A percentile compares a stretch with the other conserved stretches of the same genome.
phyloP scores from a whole-genome alignment of 1,140 invertebrate genomes.

The Saxidomus purpurata region DNA sequence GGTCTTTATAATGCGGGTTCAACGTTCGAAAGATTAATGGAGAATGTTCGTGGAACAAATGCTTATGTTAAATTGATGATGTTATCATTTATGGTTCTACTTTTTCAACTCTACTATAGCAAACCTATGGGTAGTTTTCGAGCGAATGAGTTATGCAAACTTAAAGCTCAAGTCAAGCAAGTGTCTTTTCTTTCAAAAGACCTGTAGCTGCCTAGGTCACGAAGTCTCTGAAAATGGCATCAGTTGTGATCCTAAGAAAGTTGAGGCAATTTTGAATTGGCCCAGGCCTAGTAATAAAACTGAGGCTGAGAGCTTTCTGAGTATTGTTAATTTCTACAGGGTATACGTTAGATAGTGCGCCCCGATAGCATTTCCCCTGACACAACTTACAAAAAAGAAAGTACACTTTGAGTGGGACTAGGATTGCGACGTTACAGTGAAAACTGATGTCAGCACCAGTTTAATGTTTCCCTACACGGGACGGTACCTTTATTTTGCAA shows the following conservation, averaged over 20 bases:
- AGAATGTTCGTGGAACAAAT: background rate
- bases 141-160: background rate
- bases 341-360: no score
- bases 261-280: constrained; percentile 3
- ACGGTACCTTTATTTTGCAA: background rate
- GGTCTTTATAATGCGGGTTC: background rate
- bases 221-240: background rate
- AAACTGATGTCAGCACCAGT: no score
- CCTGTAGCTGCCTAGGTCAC: background rate
- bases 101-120: background rate
- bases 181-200: background rate
- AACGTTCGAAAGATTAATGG: background rate
- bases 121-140: constrained; percentile 3
- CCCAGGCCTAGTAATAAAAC: background rate
- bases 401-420: no score
- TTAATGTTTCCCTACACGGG: no score
- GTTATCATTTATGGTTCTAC: background rate
- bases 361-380: no score
- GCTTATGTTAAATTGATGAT: no score
- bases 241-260: background rate
- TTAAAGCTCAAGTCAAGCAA: background rate
- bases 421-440: no score
- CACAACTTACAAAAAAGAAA: no score
- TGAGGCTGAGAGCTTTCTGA: no score
- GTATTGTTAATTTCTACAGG: no score